Evolutionary conservation across 2,888 invertebrate genomes (phyloP), one percentile per base, ranked within the genome.

Genomic region (Subacronicta megacephala): DNA sequence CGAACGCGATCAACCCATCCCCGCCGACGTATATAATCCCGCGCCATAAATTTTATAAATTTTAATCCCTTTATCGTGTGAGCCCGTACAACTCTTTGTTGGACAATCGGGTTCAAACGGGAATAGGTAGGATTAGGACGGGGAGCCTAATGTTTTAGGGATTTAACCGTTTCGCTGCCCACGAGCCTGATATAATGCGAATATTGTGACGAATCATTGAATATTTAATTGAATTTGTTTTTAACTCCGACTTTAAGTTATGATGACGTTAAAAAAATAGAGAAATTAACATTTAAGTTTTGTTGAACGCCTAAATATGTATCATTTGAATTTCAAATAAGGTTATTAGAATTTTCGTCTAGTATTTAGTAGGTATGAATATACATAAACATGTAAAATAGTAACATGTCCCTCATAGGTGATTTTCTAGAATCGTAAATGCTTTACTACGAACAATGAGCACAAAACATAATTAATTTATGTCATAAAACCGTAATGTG

Each of bases 41-140:
- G 42, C 33, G 75, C 84, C 78, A 89, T 89, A 88, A 88, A 89
- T 89, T 88, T 88, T 85, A 84, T 82, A 85, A 85, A 89, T 85
- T 89, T 89, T 90, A 92, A 92, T 90, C 90, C 90, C 77, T 84
- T 90, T 92, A 92, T 92, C 92, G 86, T 77, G 67, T 72, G 68
- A 75, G 62, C 76, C 87, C 89, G 81, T 80, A 82, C 82, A 76
- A 84, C 81, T 84, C 84, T 86, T 88, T 86, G 86, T 86, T 77
- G 73, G 72, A 73, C 70, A 61, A 65, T 75, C 74, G 74, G 73
- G 75, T 66, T 72, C 77, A 78, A 79, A 78, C 71, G 78, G 75
- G 77, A 72, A 80, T 80, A 80, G 80, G 83, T 72, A 66, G 83
- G 84, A 82, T 87, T 86, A 85, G 77, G 66, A 64, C 62, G 61